phyloP scores from a whole-genome alignment of 2,113 vertebrate species.

The Mastomys natalensis region DNA sequence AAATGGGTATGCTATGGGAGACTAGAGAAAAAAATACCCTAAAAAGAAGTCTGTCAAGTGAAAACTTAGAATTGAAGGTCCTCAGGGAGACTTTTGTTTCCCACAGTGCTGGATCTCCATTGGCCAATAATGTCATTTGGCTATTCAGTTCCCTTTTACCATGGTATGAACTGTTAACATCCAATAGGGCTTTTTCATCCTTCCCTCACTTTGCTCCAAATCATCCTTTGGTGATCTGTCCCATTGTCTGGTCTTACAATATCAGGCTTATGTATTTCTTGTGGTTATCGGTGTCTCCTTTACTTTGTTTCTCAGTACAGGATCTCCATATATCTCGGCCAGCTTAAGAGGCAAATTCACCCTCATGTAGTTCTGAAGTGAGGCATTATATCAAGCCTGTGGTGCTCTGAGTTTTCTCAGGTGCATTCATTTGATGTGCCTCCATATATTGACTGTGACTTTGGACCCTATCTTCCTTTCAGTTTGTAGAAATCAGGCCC shows the following conservation, averaged over 20 bases:
- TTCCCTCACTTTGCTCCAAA: background rate
- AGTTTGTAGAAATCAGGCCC: slow-evolving; percentile 78
- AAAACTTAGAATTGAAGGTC: background rate
- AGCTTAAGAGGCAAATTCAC: background rate
- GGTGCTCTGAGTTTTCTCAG: slow-evolving; percentile 31
- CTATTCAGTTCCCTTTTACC: background rate
- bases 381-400: rapidly evolving
- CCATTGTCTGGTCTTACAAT: rapidly evolving
- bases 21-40: background rate
- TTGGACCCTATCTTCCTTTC: slow-evolving; percentile 76
- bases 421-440: background rate
- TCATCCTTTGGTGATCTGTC: background rate
- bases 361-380: rapidly evolving
- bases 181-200: background rate
- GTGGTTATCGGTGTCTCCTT: background rate
- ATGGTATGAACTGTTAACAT: background rate
- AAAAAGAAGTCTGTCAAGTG: background rate
- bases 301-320: background rate
- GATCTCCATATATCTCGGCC: rapidly evolving
- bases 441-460: slow-evolving; percentile 74
- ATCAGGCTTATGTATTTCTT: background rate
- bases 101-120: background rate
- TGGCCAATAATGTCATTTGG: background rate
- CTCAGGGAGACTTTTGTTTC: background rate
- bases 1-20: background rate